Percentiles rank a stretch among this genome's conserved stretches.
Evolutionary conservation across 2,888 invertebrate species (phyloP).

Genomic region (Leptodirus hochenwartii): DNA sequence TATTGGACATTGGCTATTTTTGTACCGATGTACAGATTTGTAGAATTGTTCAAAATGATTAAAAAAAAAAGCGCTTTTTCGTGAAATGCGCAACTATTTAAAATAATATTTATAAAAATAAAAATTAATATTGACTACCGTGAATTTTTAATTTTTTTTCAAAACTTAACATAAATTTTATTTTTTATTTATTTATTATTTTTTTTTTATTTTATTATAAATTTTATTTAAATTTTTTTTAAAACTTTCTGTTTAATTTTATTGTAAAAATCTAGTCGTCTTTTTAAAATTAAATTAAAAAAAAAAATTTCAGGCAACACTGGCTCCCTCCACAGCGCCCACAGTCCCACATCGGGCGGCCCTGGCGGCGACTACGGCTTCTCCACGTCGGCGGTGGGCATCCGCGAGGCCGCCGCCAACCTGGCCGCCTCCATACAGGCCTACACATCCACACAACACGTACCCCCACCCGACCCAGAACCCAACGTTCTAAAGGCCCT

Average conservation of each 20-base stretch:
- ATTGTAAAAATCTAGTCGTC: not conserved
- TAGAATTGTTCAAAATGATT: too few species aligned
- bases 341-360: too few species aligned
- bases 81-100: too few species aligned
- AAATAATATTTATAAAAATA: too few species aligned
- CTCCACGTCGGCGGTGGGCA: constrained; percentile 23
- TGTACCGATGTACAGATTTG: too few species aligned
- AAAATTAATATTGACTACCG: too few species aligned
- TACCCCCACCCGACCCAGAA: constrained; percentile 51
- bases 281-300: not conserved
- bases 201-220: constrained; percentile 1
- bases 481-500: constrained; percentile 44
- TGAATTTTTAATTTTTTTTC: too few species aligned
- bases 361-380: constrained; percentile 27
- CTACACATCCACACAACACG: constrained; percentile 37
- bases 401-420: constrained; percentile 43
- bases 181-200: too few species aligned
- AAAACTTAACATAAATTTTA: too few species aligned
- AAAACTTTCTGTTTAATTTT: not conserved
- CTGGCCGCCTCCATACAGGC: constrained; percentile 45
- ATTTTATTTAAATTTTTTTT: not conserved
- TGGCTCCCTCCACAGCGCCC: too few species aligned
- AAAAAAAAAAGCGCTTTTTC: too few species aligned
- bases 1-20: too few species aligned
- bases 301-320: constrained; percentile 6